A percentile compares a stretch with the other conserved stretches of the same genome.
phyloP scores from a whole-genome alignment of 1,140 invertebrate species.

The Meloidogyne exigua region DNA sequence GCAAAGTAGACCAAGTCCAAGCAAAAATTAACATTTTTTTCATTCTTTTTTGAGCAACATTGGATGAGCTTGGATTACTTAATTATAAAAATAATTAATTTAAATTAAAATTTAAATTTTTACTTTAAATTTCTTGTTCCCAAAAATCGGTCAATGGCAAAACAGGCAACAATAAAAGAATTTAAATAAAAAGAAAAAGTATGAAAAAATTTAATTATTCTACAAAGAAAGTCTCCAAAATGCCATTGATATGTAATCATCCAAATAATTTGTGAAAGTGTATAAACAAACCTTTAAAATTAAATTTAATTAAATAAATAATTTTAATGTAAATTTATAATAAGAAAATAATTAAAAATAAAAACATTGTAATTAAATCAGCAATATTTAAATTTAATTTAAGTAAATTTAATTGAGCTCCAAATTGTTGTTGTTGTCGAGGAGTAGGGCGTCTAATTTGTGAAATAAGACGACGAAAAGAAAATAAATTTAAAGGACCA shows the following conservation, averaged over 20 bases:
- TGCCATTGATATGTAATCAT: constrained; percentile 55
- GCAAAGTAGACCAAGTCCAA: constrained; percentile 51
- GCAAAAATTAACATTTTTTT: constrained; percentile 46
- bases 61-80: constrained; percentile 50
- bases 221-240: constrained; percentile 56
- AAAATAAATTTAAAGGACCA: constrained; percentile 51
- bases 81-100: too few relatives aligned
- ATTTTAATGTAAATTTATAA: too few relatives aligned
- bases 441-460: not conserved
- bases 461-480: constrained; percentile 38
- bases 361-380: constrained; percentile 52
- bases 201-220: constrained; percentile 60
- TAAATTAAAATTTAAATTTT: constrained; percentile 28
- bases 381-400: constrained; percentile 57
- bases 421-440: not conserved
- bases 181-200: constrained; percentile 62
- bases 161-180: constrained; percentile 61
- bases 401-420: constrained; percentile 47
- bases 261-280: constrained; percentile 59
- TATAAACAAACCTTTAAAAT: constrained; percentile 48
- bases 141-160: constrained; percentile 59
- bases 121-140: constrained; percentile 59
- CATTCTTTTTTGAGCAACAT: constrained; percentile 45
- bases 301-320: not conserved
- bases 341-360: not conserved